Base-by-base conservation (phyloP, 2,797 vertebrate genomes). In the Microctenopoma steveboyesi region DNA sequence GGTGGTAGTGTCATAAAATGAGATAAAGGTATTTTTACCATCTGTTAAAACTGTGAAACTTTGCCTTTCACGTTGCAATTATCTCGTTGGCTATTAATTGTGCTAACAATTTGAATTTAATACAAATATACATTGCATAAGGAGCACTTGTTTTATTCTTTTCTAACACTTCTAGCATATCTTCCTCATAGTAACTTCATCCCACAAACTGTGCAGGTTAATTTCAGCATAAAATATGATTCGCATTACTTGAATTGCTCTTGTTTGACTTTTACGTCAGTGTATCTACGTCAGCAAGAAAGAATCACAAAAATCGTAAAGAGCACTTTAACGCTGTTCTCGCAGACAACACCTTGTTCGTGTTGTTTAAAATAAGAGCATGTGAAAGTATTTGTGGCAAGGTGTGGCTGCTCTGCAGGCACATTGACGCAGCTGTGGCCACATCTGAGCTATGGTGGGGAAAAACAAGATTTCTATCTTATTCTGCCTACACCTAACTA, bases 351-450 rank as follows among this genome's bases (percentile, higher is more conserved):
- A 30, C 69, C 35, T 35, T 58, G 71, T 57, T 51, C 43, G 33
- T 22, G 27, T 59, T 57, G 27, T 62, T 46, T 57, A 33, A 77
- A 78, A 72, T 15, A 5, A 15, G 57, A 74, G 49, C 56, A 67
- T 72, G 76, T 82, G 47, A 60, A 74, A 78, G 59, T 55, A 60
- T 35, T 81, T 30, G 22, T 59, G 27, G 35, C 59, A 6, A 76
- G 67, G 81, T 79, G 78, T 51, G 71, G 76, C 76, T 9, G 27
- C 74, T 74, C 45, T 43, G 13, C 57, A 65, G 57, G 14, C 61
- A 47, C 59, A 49, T 35, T 45, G 39, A 79, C 47, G 58, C 77
- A 83, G 80, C 74, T 86, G 81, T 74, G 79, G 71, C 48, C 53
- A 27, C 71, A 62, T 80, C 61, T 47, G 68, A 53, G 67, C 25